Conservation (phyloP, 2,888 invertebrate genomes). For the Platerodrilus igneus region DNA sequence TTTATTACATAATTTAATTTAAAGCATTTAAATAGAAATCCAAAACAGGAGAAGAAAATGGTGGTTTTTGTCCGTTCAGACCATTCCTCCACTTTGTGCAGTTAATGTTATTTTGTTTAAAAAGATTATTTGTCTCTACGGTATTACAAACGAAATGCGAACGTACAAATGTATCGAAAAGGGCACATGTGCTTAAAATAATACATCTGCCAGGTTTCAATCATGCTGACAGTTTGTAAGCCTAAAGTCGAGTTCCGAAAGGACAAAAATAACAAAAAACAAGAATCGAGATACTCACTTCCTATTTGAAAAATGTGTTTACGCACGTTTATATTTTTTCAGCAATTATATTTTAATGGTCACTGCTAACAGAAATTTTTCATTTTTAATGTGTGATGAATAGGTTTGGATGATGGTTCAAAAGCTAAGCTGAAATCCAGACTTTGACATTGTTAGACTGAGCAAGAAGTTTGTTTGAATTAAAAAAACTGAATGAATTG, state of each 20-base stretch:
- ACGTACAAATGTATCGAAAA: conserved; percentile 22
- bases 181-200: conserved; percentile 47
- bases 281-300: conserved; percentile 28
- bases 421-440: too few species aligned
- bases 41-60: too few species aligned
- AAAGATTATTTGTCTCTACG: too few species aligned
- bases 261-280: conserved; percentile 43
- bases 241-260: conserved; percentile 33
- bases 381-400: conserved; percentile 12
- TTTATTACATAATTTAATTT: too few species aligned
- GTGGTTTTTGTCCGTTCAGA: too few species aligned
- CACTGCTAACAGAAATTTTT: conserved; percentile 21
- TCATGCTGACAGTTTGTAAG: conserved; percentile 41
- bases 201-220: conserved; percentile 48
- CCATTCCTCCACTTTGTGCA: too few species aligned
- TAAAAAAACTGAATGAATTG: too few species aligned
- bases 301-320: conserved; percentile 40
- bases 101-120: too few species aligned
- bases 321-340: conserved; percentile 36
- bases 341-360: conserved; percentile 33
- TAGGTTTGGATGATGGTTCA: background rate
- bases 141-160: too few species aligned
- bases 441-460: too few species aligned
- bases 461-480: too few species aligned
- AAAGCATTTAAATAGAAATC: too few species aligned